Conservation (phyloP, 2,113 vertebrate genomes). For the Eubucco bourcierii region DNA sequence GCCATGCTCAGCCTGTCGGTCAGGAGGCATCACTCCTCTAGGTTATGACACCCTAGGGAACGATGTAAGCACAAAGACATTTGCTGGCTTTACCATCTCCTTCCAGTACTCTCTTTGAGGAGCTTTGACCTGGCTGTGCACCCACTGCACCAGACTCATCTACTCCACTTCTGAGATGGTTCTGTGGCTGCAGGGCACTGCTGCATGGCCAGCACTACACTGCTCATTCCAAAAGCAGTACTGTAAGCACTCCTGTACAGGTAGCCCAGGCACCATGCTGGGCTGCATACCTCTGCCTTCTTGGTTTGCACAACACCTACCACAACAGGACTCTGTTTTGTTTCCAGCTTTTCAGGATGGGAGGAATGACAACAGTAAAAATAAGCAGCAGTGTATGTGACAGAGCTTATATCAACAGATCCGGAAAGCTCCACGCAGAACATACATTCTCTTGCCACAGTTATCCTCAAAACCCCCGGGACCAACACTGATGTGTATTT, state of each 20-base stretch:
- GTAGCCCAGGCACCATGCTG: neutral
- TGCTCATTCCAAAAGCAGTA: neutral
- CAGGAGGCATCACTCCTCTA: neutral
- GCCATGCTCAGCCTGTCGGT: constrained; percentile 5
- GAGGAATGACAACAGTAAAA: neutral
- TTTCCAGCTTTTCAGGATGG: neutral
- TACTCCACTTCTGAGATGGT: neutral
- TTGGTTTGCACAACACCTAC: neutral
- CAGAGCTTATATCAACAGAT: neutral
- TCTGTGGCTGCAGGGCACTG: neutral
- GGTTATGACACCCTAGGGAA: constrained; percentile 9
- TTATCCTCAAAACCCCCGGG: constrained; percentile 44
- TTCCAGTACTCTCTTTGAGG: neutral
- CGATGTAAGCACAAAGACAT: neutral
- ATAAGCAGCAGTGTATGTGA: neutral
- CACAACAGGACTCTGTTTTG: neutral
- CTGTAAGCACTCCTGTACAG: neutral
- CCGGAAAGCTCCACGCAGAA: neutral
- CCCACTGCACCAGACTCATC: neutral
- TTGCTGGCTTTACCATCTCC: neutral
- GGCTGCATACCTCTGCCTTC: neutral
- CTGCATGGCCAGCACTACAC: neutral
- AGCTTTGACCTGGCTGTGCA: neutral
- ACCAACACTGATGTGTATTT: neutral
- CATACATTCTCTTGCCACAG: neutral